phyloP scores from a whole-genome alignment of 2,113 vertebrate genomes.

The Trinectes maculatus region DNA sequence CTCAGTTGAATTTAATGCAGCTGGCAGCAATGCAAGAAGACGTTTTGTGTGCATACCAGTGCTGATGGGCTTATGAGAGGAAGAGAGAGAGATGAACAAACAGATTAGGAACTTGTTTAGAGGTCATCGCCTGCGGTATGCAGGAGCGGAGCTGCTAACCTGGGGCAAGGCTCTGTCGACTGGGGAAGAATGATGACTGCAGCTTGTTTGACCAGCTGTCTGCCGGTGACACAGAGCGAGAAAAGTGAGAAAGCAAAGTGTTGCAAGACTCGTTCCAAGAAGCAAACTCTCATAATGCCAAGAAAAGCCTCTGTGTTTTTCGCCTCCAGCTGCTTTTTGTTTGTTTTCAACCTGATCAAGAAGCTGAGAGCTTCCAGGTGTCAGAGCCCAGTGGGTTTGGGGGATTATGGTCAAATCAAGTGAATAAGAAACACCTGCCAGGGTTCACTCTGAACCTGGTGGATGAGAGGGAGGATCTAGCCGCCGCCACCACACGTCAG shows the following conservation, averaged over 20 bases:
- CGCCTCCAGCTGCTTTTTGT: neutral
- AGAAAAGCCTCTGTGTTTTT: neutral
- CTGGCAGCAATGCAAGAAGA: conserved; percentile 8
- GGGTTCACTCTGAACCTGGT: conserved; percentile 6
- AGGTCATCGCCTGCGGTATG: conserved; percentile 10
- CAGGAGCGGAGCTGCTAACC: conserved; percentile 22
- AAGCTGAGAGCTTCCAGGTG: too few species aligned
- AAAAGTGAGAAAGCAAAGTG: conserved; percentile 13
- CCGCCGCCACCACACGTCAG: conserved; percentile 7
- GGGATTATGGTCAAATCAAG: neutral
- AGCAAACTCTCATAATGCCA: neutral
- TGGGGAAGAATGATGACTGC: conserved; percentile 29
- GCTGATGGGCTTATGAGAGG: conserved; percentile 5
- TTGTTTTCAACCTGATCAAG: neutral
- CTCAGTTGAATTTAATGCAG: conserved; percentile 15
- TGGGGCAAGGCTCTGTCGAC: conserved; percentile 16
- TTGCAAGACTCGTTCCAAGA: neutral
- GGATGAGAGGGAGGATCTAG: neutral
- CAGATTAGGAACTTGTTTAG: conserved; percentile 39
- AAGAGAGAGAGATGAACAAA: conserved; percentile 40
- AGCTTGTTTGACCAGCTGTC: conserved; percentile 70
- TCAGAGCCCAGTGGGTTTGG: too few species aligned
- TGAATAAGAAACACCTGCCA: conserved; percentile 1
- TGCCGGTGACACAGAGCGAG: conserved; percentile 6
- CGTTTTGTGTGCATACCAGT: conserved; percentile 5